Conservation (phyloP, 2,113 vertebrate genomes). For the Brachypteracias leptosomus region DNA sequence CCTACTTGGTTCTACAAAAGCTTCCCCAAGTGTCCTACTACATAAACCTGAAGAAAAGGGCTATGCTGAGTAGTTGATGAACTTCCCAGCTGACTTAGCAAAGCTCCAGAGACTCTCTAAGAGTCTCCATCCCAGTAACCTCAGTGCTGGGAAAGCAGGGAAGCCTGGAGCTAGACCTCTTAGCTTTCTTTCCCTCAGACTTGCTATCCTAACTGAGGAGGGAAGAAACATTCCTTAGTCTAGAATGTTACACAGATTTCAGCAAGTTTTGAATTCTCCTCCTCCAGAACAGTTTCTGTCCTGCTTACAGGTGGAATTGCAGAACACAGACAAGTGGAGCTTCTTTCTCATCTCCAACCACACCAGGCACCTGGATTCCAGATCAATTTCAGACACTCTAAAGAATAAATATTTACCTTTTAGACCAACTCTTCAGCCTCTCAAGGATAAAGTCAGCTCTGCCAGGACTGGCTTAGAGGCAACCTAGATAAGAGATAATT, state of each 20-base stretch:
- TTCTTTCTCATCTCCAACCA: not conserved
- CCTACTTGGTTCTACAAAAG: not conserved
- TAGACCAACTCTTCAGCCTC: conserved; percentile 34
- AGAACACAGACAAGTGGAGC: not conserved
- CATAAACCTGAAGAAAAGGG: not conserved
- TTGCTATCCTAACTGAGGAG: not conserved
- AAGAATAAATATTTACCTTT: conserved; percentile 52
- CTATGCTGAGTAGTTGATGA: not conserved
- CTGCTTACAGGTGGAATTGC: not conserved
- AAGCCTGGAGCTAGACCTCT: not conserved
- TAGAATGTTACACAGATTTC: not conserved
- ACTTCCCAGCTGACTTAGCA: not conserved
- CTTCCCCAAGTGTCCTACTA: not conserved
- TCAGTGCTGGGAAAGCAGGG: not conserved
- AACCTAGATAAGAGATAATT: conserved; percentile 46
- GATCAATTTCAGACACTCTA: not conserved
- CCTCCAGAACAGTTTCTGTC: not conserved
- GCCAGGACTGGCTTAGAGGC: conserved; percentile 10
- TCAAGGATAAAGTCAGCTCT: conserved; percentile 39
- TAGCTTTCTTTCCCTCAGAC: not conserved
- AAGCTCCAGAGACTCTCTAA: not conserved
- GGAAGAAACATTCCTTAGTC: not conserved
- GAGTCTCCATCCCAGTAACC: not conserved
- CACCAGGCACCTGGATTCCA: not conserved
- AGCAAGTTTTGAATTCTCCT: not conserved